Conservation (phyloP, 2,113 vertebrate species). For the Rhynchopsitta pachyrhyncha region DNA sequence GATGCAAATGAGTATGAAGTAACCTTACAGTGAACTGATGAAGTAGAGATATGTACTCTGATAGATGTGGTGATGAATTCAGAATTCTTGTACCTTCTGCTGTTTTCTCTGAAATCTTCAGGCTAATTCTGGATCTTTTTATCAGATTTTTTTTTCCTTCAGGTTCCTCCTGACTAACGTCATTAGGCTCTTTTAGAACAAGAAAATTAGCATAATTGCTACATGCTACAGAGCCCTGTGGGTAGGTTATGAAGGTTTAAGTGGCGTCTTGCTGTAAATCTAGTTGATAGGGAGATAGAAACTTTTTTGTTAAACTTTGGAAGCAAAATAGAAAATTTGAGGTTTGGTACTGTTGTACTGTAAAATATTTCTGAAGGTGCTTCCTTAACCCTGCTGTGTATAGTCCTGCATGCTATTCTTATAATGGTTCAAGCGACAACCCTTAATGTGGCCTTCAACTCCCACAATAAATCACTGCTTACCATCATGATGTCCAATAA, state of each 20-base stretch:
- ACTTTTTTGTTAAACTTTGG: not conserved
- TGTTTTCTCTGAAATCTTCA: not conserved
- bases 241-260: not conserved
- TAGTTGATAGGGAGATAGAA: not conserved
- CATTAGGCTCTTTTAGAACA: not conserved
- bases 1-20: not conserved
- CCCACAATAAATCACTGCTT: conserved; percentile 97
- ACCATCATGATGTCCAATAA: conserved; percentile 99
- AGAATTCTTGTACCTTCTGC: not conserved
- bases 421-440: conserved; percentile 99
- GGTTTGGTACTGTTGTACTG: not conserved
- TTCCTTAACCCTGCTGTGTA: conserved; percentile 79
- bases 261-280: not conserved
- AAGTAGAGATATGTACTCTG: accelerated
- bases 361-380: not conserved
- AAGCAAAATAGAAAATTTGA: not conserved
- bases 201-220: not conserved
- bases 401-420: conserved; percentile 95
- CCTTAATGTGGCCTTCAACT: conserved; percentile 98
- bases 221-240: not conserved
- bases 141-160: not conserved
- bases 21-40: not conserved
- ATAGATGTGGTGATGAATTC: not conserved
- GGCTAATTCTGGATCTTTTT: not conserved
- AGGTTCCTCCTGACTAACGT: not conserved